Evolutionary conservation across 2,113 vertebrate species (phyloP).

Genomic region (Polyodon spathula): DNA sequence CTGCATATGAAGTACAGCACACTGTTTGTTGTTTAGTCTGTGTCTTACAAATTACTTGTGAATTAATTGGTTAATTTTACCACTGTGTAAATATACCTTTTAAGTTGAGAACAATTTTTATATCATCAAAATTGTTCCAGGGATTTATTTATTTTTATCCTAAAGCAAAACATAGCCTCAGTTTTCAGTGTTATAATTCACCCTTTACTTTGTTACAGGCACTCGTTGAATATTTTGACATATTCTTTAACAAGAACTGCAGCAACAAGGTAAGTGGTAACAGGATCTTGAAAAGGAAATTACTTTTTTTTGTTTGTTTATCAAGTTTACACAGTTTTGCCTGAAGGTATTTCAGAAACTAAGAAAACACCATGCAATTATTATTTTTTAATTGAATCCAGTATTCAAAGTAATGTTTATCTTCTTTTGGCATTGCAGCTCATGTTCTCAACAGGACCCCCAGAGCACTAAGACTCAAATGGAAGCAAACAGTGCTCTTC

Average conservation of each 20-base stretch:
- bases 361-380: background rate
- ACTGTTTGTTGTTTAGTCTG: too few species aligned
- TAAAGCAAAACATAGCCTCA: constrained; percentile 28
- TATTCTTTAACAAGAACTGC: constrained; percentile 86
- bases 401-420: background rate
- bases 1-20: too few species aligned
- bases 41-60: too few species aligned
- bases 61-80: too few species aligned
- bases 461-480: constrained; percentile 77
- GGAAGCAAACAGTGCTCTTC: constrained; percentile 89
- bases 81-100: too few species aligned
- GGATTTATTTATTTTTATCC: too few species aligned
- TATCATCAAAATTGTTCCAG: too few species aligned
- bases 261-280: constrained; percentile 65
- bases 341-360: constrained; percentile 37
- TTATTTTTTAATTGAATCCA: too few species aligned
- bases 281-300: constrained; percentile 47
- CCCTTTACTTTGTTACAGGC: constrained; percentile 68
- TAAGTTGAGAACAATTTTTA: too few species aligned
- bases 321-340: constrained; percentile 29
- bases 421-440: constrained; percentile 57
- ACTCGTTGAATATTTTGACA: constrained; percentile 88
- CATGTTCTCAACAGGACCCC: constrained; percentile 83
- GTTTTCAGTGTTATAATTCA: constrained; percentile 36
- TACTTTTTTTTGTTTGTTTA: constrained; percentile 50